Evolutionary conservation across 2,113 vertebrate genomes (phyloP).

Genomic region (Buteo buteo): DNA sequence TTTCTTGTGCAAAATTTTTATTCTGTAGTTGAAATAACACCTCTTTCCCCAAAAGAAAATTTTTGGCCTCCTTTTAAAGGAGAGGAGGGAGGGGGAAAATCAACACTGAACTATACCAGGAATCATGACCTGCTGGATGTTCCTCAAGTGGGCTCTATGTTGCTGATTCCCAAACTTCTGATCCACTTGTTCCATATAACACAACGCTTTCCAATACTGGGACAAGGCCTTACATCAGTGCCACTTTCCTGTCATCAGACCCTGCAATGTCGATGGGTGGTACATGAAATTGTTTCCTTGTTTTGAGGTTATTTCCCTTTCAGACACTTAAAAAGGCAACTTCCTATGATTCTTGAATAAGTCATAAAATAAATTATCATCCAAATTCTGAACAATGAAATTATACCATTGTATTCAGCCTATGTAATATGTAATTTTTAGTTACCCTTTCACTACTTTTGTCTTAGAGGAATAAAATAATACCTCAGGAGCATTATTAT

Average conservation of each 20-base stretch:
- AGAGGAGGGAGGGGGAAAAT: neutral
- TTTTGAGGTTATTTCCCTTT: neutral
- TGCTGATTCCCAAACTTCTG: neutral
- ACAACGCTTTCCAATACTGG: neutral
- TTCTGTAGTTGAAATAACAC: neutral
- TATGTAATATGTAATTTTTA: neutral
- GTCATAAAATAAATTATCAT: neutral
- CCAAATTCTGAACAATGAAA: neutral
- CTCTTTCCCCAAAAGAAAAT: neutral
- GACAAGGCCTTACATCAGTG: neutral
- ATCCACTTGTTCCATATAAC: neutral
- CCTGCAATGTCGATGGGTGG: neutral
- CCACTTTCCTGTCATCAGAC: accelerated
- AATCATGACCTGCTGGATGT: neutral
- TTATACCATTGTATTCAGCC: neutral
- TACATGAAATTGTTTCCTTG: neutral
- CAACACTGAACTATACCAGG: accelerated
- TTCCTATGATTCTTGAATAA: neutral
- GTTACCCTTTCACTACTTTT: neutral
- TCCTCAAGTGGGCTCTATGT: neutral
- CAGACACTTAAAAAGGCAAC: neutral
- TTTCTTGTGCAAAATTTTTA: neutral
- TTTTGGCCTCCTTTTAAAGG: neutral
- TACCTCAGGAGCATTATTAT: neutral
- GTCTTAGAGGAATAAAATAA: neutral